Conservation (phyloP, 2,888 invertebrate species). For the Sarcophaga rosellei region DNA sequence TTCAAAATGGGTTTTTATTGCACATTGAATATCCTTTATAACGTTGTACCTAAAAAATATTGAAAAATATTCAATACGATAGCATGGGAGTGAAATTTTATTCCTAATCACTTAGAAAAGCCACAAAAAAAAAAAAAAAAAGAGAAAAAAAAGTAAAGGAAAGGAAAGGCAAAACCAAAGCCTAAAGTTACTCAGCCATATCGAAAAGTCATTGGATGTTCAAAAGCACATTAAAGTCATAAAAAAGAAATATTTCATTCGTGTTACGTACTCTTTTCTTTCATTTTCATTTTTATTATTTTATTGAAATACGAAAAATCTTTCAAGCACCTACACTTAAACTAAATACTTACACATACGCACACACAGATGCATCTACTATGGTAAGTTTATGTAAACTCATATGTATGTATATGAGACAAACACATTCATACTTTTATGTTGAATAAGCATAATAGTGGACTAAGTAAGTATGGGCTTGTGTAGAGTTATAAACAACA, state of each 20-base stretch:
- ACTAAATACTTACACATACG: not conserved
- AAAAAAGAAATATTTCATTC: conserved; percentile 58
- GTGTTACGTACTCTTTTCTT: conserved; percentile 7
- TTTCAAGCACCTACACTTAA: conserved; percentile 1
- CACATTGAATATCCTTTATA: not conserved
- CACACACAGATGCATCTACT: not conserved
- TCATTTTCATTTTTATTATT: conserved; percentile 12
- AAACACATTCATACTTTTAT: not conserved
- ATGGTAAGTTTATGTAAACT: not conserved
- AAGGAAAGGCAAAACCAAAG: too few relatives aligned
- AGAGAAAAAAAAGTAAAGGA: not conserved
- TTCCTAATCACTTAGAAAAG: conserved; percentile 3
- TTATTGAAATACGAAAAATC: not conserved
- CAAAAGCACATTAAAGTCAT: conserved; percentile 49
- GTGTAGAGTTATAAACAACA: not conserved
- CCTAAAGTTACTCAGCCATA: not conserved
- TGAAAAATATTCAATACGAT: not conserved
- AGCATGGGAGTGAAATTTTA: not conserved
- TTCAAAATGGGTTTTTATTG: conserved; percentile 7
- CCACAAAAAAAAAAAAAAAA: not conserved
- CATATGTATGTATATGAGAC: not conserved
- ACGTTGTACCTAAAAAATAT: not conserved
- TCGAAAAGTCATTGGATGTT: conserved; percentile 31
- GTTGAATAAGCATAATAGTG: not conserved
- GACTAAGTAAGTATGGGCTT: conserved; percentile 1